A percentile compares a stretch with the other conserved stretches of the same genome.
phyloP scores from a whole-genome alignment of 2,888 invertebrate species.

The Pheosia gnoma region DNA sequence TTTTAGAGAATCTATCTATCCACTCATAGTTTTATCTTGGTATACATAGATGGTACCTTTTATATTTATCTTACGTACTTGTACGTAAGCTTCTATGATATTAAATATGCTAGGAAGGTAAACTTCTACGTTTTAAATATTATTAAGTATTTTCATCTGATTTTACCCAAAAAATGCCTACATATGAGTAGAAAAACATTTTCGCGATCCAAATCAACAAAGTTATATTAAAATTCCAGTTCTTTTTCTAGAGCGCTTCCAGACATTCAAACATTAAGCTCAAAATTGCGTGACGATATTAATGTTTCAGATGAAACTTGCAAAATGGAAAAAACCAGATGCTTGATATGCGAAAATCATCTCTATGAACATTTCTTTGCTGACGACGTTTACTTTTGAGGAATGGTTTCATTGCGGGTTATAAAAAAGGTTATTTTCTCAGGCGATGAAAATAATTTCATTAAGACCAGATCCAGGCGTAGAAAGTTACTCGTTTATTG shows the following conservation, averaged over 20 bases:
- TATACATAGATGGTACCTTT: too few species aligned
- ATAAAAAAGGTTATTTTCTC: conserved; percentile 31
- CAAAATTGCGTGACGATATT: conserved; percentile 21
- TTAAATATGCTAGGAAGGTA: too few species aligned
- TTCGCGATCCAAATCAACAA: background rate
- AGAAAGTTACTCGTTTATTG: conserved; percentile 1
- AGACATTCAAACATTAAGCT: conserved; percentile 9
- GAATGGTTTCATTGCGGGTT: conserved; percentile 29
- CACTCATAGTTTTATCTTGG: too few species aligned
- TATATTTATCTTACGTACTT: too few species aligned
- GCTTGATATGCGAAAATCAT: conserved; percentile 24
- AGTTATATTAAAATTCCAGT: conserved; percentile 8
- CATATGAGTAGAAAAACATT: background rate
- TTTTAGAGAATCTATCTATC: too few species aligned
- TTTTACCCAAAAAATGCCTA: background rate
- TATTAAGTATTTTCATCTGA: too few species aligned
- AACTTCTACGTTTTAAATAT: too few species aligned
- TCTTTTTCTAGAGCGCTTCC: background rate
- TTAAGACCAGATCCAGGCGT: conserved; percentile 23
- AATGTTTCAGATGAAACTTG: conserved; percentile 12
- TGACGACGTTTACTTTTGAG: conserved; percentile 22
- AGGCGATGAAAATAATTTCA: conserved; percentile 36
- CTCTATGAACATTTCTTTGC: conserved; percentile 24
- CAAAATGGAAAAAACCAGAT: conserved; percentile 15
- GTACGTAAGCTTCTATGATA: too few species aligned